Evolutionary conservation across 2,113 vertebrate genomes (phyloP), one percentile per base, ranked within the genome.

Genomic region (Thalassarche chlororhynchos): DNA sequence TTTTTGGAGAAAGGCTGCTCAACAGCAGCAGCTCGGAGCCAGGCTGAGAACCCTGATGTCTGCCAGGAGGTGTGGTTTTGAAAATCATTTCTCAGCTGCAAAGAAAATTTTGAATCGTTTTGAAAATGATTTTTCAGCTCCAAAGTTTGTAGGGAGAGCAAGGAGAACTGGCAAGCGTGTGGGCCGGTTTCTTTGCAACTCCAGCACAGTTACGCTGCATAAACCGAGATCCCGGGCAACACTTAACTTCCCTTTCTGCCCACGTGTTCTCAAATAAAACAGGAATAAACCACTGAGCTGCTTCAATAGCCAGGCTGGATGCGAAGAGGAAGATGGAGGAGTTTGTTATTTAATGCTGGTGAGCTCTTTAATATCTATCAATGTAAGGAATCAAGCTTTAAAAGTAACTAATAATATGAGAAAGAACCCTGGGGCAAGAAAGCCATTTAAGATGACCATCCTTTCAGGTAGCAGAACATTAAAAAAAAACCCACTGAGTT

Each of bases 161-260:
- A 34, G 40, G 20, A 87, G 44, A 2, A 1, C 32, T 16, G 46
- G 34, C 26, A 77, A 2, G 0, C 2, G 2, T 1, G 49, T 4
- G 17, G 29, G 18, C 14, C 1, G 2, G 7, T 16, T 28, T 36
- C 62, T 49, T 42, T 49, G 84, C n/a, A 49, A 16, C 31, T 49
- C 58, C 68, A 24, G 47, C 61, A 40, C 24, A 19, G 2, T 15
- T 14, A 25, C 4, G 4, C 23, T 25, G 47, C 34, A 8, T 23
- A 40, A 74, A 34, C 21, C 2, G 3, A 74, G 60, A 40, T 72
- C 52, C 24, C 12, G 1, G 34, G 34, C 38, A 68, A 40, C 38
- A 5, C 54, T 23, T 18, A n/a, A 42, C 61, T 47, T 61, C 46
- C 52, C 65, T 68, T 46, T 34, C 31, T 28, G 46, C 25, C 47